Evolutionary conservation across 35 echinoderm and acorn worm species (phyloP), one percentile per base, ranked within the genome.

Genomic region (Ptychodera flava): DNA sequence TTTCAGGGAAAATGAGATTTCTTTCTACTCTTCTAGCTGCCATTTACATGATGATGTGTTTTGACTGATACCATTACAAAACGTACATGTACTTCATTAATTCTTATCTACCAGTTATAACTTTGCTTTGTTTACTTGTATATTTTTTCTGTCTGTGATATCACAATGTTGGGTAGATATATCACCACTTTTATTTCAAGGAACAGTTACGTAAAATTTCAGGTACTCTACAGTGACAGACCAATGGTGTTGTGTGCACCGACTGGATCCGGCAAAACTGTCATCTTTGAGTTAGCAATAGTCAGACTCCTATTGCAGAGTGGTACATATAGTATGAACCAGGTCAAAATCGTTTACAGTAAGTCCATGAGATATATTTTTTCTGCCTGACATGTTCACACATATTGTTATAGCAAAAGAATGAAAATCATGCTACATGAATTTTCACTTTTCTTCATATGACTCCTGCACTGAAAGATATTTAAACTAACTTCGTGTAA

Each of bases 191-290:
- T n/a, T n/a, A n/a, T n/a, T n/a, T n/a, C n/a, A n/a, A n/a, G n/a
- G n/a, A n/a, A n/a, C n/a, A n/a, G n/a, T n/a, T n/a, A n/a, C n/a
- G n/a, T n/a, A n/a, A n/a, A n/a, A n/a, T 79, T 90, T 31, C 78
- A 94, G 93, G 90, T 89, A 28, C 35, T 94, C 16, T 91, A 89
- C 82, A 91, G 79, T 86, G 93, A 94, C 78, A 91, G 88, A 77
- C 90, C 90, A 28, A 34, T 94, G 31, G 93, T 94, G 37, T 80
- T 91, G 10, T 88, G 86, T 88, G 93, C 93, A 85, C 93, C 93
- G 27, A 94, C 93, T 78, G 93, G 89, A 35, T 91, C 93, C 34
- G 93, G 93, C 29, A 94, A 94, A 76, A 91, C 89, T 28, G 89
- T 80, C 31, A 30, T 91, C 16, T 91, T 94, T 86, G 93, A 94